A percentile compares a stretch with the other conserved stretches of the same genome.
Evolutionary conservation across 2,888 invertebrate species (phyloP).

Genomic region (Epinotia nisella): DNA sequence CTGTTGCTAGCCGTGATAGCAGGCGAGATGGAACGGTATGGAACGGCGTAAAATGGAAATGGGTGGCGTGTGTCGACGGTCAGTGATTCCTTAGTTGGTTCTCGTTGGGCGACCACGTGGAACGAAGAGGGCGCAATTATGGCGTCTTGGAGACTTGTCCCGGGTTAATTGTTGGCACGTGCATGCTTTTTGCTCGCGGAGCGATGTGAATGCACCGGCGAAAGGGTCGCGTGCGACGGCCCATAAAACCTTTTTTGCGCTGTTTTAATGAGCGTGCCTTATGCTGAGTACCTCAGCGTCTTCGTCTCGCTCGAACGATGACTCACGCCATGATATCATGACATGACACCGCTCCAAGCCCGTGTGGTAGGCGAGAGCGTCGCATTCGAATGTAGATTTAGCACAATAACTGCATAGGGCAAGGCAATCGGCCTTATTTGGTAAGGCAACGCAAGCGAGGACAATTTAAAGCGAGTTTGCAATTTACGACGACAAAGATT

Average conservation of each 20-base stretch:
- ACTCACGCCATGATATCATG: conserved; percentile 77
- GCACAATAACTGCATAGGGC: conserved; percentile 43
- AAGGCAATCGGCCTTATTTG: conserved; percentile 54
- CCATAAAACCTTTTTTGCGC: conserved; percentile 68
- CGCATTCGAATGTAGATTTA: conserved; percentile 37
- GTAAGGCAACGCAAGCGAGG: conserved; percentile 49
- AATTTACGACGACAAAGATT: conserved; percentile 13
- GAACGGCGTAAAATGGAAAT: conserved; percentile 56
- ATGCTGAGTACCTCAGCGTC: conserved; percentile 62
- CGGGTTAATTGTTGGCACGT: conserved; percentile 80
- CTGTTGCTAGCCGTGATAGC: conserved; percentile 61
- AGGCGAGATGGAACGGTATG: conserved; percentile 66
- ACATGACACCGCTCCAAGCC: conserved; percentile 66
- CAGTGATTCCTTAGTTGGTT: conserved; percentile 69
- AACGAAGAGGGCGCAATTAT: conserved; percentile 65
- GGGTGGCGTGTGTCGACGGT: conserved; percentile 71
- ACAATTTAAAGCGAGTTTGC: background rate
- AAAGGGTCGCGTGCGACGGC: conserved; percentile 67
- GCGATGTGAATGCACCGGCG: conserved; percentile 68
- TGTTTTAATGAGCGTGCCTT: conserved; percentile 66
- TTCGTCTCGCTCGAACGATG: conserved; percentile 67
- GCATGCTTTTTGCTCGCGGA: conserved; percentile 70
- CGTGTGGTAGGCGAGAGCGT: conserved; percentile 44
- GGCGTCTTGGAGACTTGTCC: conserved; percentile 57
- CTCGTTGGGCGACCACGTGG: conserved; percentile 70